Evolutionary conservation across 2,797 vertebrate species (phyloP), one percentile per base, ranked within the genome.

Genomic region (Acrossocheilus fasciatus): DNA sequence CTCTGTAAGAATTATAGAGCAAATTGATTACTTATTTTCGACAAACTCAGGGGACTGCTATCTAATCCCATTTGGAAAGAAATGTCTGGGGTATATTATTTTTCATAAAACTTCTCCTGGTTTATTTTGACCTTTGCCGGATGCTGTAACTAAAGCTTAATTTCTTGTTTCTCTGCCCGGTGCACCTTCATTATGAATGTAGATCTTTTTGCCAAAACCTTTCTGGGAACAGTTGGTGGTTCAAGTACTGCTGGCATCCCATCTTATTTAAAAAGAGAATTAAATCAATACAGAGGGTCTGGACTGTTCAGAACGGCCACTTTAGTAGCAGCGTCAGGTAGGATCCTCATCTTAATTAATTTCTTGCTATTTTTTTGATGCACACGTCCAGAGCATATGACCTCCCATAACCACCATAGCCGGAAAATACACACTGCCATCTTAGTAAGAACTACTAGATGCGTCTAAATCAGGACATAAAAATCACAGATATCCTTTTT

Each of bases 171-270:
- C 54, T 26, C n/a, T 64, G n/a, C 77, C 39, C 9, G 0, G 77
- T 68, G 11, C 79, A 81, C 79, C 79, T 80, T 64, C 39, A 50
- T 69, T 69, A 69, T 81, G 43, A 81, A 81, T 64, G 59, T 80
- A 80, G n/a, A 64, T 80, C 6, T 81, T 81, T 81, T 81, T 81
- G 79, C 79, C 79, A 81, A 52, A 81, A 81, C 26, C 26, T 68
- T 81, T 69, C 4, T 69, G 62, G 18, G 43, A 69, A 81, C 79
- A 81, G 79, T 81, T 69, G 62, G 43, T 81, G 30, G 41, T 69
- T 81, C 62, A 69, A 54, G 64, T 14, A 70, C 66, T 69, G 20
- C 66, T 82, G 66, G 20, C 66, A 54, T 54, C 43, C 62, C 26
- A 15, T 81, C 30, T 54, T 45, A 68, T 52, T 23, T 81, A 69